Conservation (phyloP, 2,113 vertebrate genomes). For the Canis aureus region DNA sequence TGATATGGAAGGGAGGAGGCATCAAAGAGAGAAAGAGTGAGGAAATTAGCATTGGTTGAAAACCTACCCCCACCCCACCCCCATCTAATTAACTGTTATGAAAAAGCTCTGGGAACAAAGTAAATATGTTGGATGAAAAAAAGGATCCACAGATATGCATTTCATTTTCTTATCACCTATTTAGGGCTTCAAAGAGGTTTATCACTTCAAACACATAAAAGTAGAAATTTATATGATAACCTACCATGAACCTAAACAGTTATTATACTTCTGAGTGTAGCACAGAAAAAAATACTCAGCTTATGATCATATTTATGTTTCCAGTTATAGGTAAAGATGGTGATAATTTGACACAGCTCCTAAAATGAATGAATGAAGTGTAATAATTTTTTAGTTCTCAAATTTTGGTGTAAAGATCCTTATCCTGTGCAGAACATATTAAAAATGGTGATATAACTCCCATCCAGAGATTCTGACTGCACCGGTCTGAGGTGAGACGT, state of each 20-base stretch:
- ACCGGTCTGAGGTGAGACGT: neutral
- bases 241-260: neutral
- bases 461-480: neutral
- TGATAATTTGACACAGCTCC: neutral
- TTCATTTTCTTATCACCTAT: neutral
- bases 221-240: neutral
- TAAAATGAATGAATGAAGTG: neutral
- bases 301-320: neutral
- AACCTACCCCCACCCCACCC: neutral
- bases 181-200: neutral
- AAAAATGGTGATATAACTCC: neutral
- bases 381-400: neutral
- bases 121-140: neutral
- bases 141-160: neutral
- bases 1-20: neutral
- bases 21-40: neutral
- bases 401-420: neutral
- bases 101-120: neutral
- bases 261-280: neutral
- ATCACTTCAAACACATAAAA: neutral
- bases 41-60: neutral
- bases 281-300: neutral
- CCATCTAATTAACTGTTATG: neutral
- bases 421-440: neutral
- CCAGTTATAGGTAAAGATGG: neutral